Percentiles rank a stretch among this genome's conserved stretches.
Evolutionary conservation across 2,888 invertebrate species (phyloP).

Genomic region (Linnaemya vulpina): DNA sequence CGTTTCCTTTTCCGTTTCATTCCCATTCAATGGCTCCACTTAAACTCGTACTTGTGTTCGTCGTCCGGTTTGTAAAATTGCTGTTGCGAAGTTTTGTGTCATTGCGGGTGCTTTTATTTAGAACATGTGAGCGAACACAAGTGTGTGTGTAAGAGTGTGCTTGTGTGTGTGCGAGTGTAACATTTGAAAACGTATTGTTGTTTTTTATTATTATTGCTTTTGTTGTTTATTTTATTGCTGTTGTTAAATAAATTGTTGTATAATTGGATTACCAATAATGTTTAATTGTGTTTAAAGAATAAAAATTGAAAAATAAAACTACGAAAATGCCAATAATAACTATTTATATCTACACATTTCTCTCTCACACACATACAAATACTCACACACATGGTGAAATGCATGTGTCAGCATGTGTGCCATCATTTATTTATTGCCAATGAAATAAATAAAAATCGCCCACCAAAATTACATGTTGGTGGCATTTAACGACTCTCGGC

Average conservation of each 20-base stretch:
- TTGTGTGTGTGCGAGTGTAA: background rate
- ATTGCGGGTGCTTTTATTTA: constrained; percentile 54
- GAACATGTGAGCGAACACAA: background rate
- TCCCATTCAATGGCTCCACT: constrained; percentile 9
- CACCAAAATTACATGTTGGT: constrained; percentile 18
- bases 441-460: constrained; percentile 40
- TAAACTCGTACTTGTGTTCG: background rate
- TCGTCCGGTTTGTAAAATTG: constrained; percentile 32
- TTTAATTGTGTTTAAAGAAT: constrained; percentile 69
- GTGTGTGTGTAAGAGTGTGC: background rate
- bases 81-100: constrained; percentile 27
- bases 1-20: constrained; percentile 55
- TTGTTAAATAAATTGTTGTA: constrained; percentile 69
- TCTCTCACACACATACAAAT: background rate
- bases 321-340: constrained; percentile 16
- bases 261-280: constrained; percentile 71
- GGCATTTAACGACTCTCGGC: background rate
- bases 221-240: constrained; percentile 61
- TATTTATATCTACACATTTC: background rate
- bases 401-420: background rate
- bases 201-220: constrained; percentile 26
- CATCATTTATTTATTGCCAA: background rate
- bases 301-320: constrained; percentile 43
- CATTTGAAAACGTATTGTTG: constrained; percentile 55
- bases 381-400: background rate